phyloP scores from a whole-genome alignment of 2,113 vertebrate species.

The Chaenocephalus aceratus region DNA sequence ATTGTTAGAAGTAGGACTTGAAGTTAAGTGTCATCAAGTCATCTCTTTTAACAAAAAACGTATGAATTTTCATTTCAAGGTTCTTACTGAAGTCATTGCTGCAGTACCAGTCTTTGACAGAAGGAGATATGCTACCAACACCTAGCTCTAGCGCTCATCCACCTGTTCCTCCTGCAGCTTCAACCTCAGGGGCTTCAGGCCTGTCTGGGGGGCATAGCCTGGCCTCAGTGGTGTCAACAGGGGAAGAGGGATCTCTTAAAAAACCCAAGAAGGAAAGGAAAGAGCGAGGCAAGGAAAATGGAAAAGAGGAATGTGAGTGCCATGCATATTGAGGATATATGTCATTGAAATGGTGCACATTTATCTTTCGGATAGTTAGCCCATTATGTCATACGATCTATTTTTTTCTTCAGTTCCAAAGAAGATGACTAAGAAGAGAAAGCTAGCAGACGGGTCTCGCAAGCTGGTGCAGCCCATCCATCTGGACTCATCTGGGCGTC shows the following conservation, averaged over 20 bases:
- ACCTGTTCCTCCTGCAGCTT: slow-evolving; percentile 45
- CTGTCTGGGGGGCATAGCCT: slow-evolving; percentile 65
- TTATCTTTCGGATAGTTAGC: not conserved
- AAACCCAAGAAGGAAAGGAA: slow-evolving; percentile 88
- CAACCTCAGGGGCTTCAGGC: slow-evolving; percentile 59
- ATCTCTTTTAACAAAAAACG: no score
- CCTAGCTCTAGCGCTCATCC: slow-evolving; percentile 69
- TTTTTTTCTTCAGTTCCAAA: slow-evolving; percentile 81
- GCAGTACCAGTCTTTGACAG: slow-evolving; percentile 89
- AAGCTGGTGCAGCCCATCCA: slow-evolving; percentile 89
- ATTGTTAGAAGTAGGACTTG: not conserved
- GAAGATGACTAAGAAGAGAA: slow-evolving; percentile 90
- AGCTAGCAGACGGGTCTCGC: slow-evolving; percentile 84
- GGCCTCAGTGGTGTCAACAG: slow-evolving; percentile 63
- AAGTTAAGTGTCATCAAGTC: not conserved
- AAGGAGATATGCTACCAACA: slow-evolving; percentile 82
- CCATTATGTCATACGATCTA: not conserved
- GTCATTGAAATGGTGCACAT: not conserved
- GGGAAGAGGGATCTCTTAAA: slow-evolving; percentile 81
- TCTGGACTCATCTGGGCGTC: slow-evolving; percentile 90
- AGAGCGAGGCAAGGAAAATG: slow-evolving; percentile 89
- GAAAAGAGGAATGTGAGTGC: slow-evolving; percentile 86
- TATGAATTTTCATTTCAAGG: slow-evolving; percentile 64
- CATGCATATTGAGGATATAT: not conserved
- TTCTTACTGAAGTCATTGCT: slow-evolving; percentile 90